Base-by-base conservation (phyloP, 64 coral and sea anemone genomes). In the Anthopleura sola region DNA sequence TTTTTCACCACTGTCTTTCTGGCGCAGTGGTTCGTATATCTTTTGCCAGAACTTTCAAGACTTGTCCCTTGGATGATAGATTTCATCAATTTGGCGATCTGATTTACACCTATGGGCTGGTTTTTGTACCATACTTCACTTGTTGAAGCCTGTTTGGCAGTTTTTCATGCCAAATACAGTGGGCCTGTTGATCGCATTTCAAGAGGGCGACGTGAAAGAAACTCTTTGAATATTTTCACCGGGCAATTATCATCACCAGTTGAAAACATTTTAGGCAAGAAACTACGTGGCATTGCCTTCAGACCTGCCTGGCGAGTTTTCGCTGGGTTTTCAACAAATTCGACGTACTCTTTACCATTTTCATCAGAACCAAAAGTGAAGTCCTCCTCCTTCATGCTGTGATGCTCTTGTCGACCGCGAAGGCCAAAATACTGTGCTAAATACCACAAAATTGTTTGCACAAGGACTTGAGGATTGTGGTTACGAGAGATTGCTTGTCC, bases 11-110 rank as follows among this genome's bases (percentile, higher is more conserved):
- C 46, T 10, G 86, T 81, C 37, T 88, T 88, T 78, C 76, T 80
- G 54, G 47, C 75, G 5, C 49, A 23, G 47, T 88, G 76, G 49
- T 85, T 90, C 0, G 75, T 84, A 49, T 78, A 84, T 49, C 76
- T 58, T 57, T 83, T 84, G 20, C 32, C 21, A 8, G 14, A 37
- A 9, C 58, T 55, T 83, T 82, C 80, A 50, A 87, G 85, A 2
- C 38, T 10, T 37, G 80, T 92, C 3, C 32, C 31, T 33, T n/a
- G 26, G 0, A 83, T 37, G 33, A 92, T 58, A 19, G 83, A 83
- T 55, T 92, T 88, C 81, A 92, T 88, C 62, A 88, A 76, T 36
- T 34, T 6, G 39, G 88, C 55, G 3, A 88, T 85, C 60, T 68
- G 83, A 55, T 88, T 83, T 19, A 78, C 49, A 71, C 86, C 68